Evolutionary conservation across 2,888 invertebrate genomes (phyloP).

Genomic region (Aplocera efformata): DNA sequence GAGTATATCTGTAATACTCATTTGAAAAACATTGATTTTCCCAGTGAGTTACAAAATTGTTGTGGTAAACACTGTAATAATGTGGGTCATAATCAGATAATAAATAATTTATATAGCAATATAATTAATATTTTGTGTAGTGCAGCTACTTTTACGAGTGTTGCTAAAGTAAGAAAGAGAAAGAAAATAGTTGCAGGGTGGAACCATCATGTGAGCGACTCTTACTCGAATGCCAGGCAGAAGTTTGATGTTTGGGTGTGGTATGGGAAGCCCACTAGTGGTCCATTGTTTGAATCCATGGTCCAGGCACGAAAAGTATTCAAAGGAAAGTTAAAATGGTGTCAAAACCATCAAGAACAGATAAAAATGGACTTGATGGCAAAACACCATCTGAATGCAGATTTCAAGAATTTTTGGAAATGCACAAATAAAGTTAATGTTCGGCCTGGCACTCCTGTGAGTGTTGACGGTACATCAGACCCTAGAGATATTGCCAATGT

Average conservation of each 20-base stretch:
- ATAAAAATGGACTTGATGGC: background rate
- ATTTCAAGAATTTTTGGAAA: background rate
- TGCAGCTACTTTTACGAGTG: constrained; percentile 2
- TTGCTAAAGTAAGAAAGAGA: no score
- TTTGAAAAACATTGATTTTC: constrained; percentile 9
- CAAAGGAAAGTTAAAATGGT: constrained; percentile 9
- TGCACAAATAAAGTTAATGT: no score
- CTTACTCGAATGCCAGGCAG: constrained; percentile 22
- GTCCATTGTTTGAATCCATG: background rate
- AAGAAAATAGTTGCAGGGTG: constrained; percentile 17
- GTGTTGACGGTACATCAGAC: no score
- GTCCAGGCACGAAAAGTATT: constrained; percentile 1
- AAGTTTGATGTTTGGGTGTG: constrained; percentile 22
- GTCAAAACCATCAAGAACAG: constrained; percentile 3
- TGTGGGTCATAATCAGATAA: constrained; percentile 8
- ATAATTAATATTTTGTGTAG: constrained; percentile 14
- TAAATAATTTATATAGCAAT: constrained; percentile 21
- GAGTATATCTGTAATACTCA: background rate
- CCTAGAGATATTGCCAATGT: no score
- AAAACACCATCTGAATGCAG: background rate
- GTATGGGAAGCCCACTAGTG: constrained; percentile 6
- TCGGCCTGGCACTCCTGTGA: no score
- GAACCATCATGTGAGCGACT: constrained; percentile 25
- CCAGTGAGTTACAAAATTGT: constrained; percentile 1
- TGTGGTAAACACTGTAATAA: constrained; percentile 10